Conservation (phyloP, 2,888 invertebrate species). For the Anagyrus pseudococci region DNA sequence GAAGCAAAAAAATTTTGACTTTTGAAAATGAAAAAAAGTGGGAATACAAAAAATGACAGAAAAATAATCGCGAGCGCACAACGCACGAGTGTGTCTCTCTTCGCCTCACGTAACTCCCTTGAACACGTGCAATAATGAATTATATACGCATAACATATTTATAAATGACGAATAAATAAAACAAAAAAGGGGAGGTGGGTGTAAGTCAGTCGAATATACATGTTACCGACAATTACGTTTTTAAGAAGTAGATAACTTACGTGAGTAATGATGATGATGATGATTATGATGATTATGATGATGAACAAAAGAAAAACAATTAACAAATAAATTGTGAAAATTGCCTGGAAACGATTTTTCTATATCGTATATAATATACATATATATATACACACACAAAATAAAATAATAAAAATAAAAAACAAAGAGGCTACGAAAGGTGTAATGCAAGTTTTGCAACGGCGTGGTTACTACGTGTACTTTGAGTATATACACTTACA, state of each 20-base stretch:
- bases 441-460: constrained; percentile 34
- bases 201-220: constrained; percentile 23
- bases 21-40: no score
- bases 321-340: constrained; percentile 12
- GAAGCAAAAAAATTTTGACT: no score
- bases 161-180: constrained; percentile 14
- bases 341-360: constrained; percentile 37
- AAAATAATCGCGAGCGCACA: constrained; percentile 45
- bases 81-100: constrained; percentile 42
- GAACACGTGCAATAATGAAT: constrained; percentile 31
- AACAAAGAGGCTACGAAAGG: constrained; percentile 18
- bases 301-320: constrained; percentile 13
- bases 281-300: constrained; percentile 3
- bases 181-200: not conserved
- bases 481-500: constrained; percentile 38
- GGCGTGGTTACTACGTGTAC: constrained; percentile 40
- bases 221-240: constrained; percentile 33
- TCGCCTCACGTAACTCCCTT: constrained; percentile 28
- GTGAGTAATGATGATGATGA: not conserved
- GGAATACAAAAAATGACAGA: no score
- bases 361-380: constrained; percentile 33
- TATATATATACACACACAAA: constrained; percentile 1
- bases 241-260: constrained; percentile 23
- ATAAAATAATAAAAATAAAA: constrained; percentile 14
- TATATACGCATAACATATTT: constrained; percentile 32